phyloP scores from a whole-genome alignment of 2,113 vertebrate genomes.

The Lutjanus erythropterus region DNA sequence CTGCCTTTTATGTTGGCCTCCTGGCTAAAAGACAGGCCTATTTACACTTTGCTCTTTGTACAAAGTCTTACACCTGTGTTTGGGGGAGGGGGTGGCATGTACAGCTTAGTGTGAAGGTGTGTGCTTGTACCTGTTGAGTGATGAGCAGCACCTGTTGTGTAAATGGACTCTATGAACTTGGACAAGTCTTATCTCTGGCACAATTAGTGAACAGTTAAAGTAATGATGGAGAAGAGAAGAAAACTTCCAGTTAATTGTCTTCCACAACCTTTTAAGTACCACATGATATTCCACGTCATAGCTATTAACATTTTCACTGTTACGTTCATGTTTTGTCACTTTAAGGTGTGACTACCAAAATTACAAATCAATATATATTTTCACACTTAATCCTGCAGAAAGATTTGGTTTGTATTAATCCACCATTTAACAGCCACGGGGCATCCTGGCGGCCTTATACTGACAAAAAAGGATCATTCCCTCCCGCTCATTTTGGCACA shows the following conservation, averaged over 20 bases:
- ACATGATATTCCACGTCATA: no score
- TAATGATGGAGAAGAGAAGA: not conserved
- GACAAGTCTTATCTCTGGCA: constrained; percentile 4
- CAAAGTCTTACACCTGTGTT: constrained; percentile 73
- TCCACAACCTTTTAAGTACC: no score
- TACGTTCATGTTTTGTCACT: no score
- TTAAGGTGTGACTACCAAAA: no score
- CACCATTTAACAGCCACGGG: not conserved
- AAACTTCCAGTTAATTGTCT: no score
- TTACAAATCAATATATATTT: no score
- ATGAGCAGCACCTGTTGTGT: constrained; percentile 75
- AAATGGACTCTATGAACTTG: constrained; percentile 58
- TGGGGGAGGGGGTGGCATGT: not conserved
- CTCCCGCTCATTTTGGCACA: not conserved
- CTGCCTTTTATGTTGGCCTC: constrained; percentile 75
- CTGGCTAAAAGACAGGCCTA: constrained; percentile 63
- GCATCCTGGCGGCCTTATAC: not conserved
- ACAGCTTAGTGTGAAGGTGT: constrained; percentile 64
- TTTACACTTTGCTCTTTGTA: constrained; percentile 73
- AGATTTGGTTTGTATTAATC: not conserved
- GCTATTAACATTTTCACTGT: no score
- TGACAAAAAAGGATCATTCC: not conserved
- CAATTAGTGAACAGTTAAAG: constrained; percentile 20
- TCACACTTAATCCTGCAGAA: not conserved
- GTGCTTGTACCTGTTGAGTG: constrained; percentile 65